phyloP scores from a whole-genome alignment of 2,888 invertebrate species.

The Ametastegia equiseti region DNA sequence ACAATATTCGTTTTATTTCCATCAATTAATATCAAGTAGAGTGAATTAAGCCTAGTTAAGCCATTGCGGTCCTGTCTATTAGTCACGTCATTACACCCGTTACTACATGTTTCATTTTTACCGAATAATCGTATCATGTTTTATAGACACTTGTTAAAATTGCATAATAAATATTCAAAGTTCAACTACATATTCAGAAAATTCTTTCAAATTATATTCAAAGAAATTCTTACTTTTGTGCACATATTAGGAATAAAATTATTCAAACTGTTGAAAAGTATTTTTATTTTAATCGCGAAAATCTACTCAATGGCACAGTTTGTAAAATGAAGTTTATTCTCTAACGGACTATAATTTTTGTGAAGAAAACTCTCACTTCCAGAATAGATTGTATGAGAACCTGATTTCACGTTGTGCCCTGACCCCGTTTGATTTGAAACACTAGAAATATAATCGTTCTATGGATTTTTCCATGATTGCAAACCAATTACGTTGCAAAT shows the following conservation, averaged over 20 bases:
- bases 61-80: constrained; percentile 24
- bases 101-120: constrained; percentile 19
- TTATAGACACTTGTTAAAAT: not conserved
- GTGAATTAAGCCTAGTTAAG: constrained; percentile 57
- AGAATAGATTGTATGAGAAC: too few species aligned
- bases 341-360: too few species aligned
- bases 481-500: not conserved
- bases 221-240: not conserved
- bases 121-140: constrained; percentile 22
- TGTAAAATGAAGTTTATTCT: too few species aligned
- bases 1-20: constrained; percentile 11
- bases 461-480: too few species aligned
- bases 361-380: too few species aligned
- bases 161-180: not conserved
- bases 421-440: too few species aligned
- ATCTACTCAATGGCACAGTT: too few species aligned
- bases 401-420: too few species aligned
- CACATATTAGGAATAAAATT: not conserved
- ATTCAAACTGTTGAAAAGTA: not conserved
- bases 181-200: not conserved
- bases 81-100: constrained; percentile 12
- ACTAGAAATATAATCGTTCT: too few species aligned
- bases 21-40: constrained; percentile 59
- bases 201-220: not conserved
- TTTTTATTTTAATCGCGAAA: too few species aligned